phyloP scores from a whole-genome alignment of 2,888 invertebrate species.

The Sinotaia quadrata region DNA sequence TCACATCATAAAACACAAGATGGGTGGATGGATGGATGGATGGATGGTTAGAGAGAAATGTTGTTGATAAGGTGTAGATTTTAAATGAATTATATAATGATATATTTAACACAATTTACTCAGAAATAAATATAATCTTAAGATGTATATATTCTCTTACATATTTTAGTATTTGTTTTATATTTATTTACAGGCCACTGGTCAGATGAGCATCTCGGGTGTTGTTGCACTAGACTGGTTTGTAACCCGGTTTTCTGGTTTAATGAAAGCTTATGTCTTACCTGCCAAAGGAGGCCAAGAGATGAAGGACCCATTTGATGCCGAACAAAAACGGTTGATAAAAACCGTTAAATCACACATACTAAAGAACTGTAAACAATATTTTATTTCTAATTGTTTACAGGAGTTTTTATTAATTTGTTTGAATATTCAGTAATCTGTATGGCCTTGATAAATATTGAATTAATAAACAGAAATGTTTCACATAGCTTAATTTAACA shows the following conservation, averaged over 20 bases:
- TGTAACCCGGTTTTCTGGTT: conserved; percentile 45
- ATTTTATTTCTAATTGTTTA: not conserved
- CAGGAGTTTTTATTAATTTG: too few species aligned
- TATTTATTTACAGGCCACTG: conserved; percentile 46
- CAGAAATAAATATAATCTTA: too few species aligned
- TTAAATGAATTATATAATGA: too few species aligned
- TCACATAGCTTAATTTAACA: too few species aligned
- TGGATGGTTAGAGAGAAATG: too few species aligned
- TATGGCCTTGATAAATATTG: not conserved
- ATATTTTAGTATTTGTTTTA: not conserved
- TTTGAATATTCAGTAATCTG: too few species aligned
- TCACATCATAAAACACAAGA: too few species aligned
- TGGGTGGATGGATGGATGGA: too few species aligned
- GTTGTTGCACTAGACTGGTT: conserved; percentile 64
- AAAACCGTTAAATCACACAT: conserved; percentile 30
- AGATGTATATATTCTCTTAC: too few species aligned
- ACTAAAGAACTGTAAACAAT: conserved; percentile 5
- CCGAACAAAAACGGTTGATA: conserved; percentile 39
- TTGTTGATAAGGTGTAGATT: too few species aligned
- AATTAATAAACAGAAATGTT: too few species aligned
- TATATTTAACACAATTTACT: too few species aligned
- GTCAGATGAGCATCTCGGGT: conserved; percentile 57
- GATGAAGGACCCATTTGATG: conserved; percentile 41
- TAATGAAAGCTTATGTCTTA: conserved; percentile 52
- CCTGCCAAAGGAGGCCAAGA: conserved; percentile 4